These are phyloP conservation scores for Etheostoma nigrum DNA, from an alignment of 2,797 vertebrate species.

Conservation along the genomic window DNA sequence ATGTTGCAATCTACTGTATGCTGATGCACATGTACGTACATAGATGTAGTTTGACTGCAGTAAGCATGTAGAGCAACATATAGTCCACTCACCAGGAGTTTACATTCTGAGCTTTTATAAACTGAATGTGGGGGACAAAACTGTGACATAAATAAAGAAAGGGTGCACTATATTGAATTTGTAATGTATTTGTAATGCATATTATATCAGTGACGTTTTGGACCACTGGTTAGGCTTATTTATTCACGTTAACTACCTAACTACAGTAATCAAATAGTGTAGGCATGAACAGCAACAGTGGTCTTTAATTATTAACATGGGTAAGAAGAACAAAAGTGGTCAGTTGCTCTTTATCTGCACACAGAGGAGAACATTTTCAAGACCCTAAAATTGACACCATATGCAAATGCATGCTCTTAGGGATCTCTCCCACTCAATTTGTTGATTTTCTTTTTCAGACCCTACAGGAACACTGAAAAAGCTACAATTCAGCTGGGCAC, in stretches of 20 bases:
- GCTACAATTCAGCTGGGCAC: constrained; percentile 59
- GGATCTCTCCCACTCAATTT: constrained; percentile 26
- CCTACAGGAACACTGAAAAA: constrained; percentile 38
- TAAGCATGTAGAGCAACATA: too few relatives aligned
- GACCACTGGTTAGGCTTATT: background rate
- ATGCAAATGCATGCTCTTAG: constrained; percentile 29
- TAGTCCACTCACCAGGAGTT: too few relatives aligned
- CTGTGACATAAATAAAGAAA: too few relatives aligned
- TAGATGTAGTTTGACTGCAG: too few relatives aligned
- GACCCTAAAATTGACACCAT: constrained; percentile 3
- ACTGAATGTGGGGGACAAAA: too few relatives aligned
- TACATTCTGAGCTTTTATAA: too few relatives aligned
- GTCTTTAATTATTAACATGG: constrained; percentile 15
- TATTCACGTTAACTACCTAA: constrained; percentile 19
- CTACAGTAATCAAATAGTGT: constrained; percentile 17
- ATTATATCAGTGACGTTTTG: too few relatives aligned
- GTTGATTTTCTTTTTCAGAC: constrained; percentile 28
- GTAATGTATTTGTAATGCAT: too few relatives aligned
- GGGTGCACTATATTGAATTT: too few relatives aligned
- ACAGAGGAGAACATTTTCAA: background rate
- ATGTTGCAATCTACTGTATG: constrained; percentile 29
- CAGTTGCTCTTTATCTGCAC: constrained; percentile 3
- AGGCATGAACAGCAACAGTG: background rate
- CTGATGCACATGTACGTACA: background rate
- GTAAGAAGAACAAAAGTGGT: constrained; percentile 16